Percentiles rank a stretch among this genome's conserved stretches.
Conservation (phyloP, 30 jellyfish, hydroid and myxozoan genomes). For the Aurelia sp. region DNA sequence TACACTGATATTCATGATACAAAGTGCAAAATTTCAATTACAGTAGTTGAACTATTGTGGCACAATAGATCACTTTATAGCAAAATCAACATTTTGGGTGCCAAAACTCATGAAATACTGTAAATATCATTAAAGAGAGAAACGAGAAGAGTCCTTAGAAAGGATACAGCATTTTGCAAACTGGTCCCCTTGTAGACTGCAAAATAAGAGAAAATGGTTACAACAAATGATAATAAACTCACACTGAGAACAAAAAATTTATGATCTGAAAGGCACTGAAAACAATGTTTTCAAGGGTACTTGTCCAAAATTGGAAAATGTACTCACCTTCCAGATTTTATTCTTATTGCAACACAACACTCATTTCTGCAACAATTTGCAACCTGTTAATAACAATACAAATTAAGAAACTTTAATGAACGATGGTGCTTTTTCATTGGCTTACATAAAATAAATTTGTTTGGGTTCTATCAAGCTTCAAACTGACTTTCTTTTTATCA, state of each 20-base stretch:
- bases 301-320: too few species aligned
- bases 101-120: too few species aligned
- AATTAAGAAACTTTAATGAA: background rate
- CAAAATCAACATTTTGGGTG: background rate
- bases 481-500: too few species aligned
- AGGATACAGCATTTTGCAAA: constrained; percentile 82
- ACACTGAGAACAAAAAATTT: background rate
- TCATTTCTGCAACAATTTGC: constrained; percentile 36
- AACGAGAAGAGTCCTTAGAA: background rate
- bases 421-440: background rate
- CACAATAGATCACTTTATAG: background rate
- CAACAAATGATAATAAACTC: too few species aligned
- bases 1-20: background rate
- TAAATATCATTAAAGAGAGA: too few species aligned
- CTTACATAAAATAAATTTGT: too few species aligned
- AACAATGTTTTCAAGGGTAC: too few species aligned
- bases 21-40: background rate
- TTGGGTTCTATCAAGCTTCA: too few species aligned
- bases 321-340: constrained; percentile 51
- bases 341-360: constrained; percentile 60
- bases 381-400: constrained; percentile 21
- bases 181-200: constrained; percentile 44
- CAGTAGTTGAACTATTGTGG: background rate
- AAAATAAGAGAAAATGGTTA: background rate
- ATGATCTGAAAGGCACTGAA: background rate